Percentiles rank a stretch among this genome's conserved stretches.
Evolutionary conservation across 1,140 invertebrate species (phyloP).

Genomic region (Triops longicaudatus): DNA sequence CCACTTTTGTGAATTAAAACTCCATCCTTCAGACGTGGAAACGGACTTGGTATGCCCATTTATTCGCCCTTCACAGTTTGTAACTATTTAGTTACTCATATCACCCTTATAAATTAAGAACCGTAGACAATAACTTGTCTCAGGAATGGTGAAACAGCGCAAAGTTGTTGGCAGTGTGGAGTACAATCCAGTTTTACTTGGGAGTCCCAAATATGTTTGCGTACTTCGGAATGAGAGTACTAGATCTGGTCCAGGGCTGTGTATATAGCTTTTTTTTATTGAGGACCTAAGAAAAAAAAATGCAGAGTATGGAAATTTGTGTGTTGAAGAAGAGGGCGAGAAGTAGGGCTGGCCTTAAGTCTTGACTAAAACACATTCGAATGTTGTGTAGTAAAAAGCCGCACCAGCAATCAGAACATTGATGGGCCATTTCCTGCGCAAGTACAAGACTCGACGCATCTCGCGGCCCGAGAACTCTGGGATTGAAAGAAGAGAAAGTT

Average conservation of each 20-base stretch:
- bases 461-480: not conserved
- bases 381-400: not conserved
- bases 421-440: not conserved
- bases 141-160: not conserved
- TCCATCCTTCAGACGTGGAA: not conserved
- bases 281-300: no score
- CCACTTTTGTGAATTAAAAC: not conserved
- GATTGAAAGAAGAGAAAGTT: constrained; percentile 8
- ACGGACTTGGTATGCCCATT: constrained; percentile 5
- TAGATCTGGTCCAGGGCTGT: no score
- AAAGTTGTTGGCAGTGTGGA: not conserved
- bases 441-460: not conserved
- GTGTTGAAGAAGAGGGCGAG: no score
- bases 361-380: not conserved
- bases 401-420: constrained; percentile 2
- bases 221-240: no score
- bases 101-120: not conserved
- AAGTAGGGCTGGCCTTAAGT: not conserved
- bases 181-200: no score
- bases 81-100: not conserved
- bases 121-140: not conserved
- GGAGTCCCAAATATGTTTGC: no score
- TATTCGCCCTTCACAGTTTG: not conserved
- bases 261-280: no score
- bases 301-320: no score